Percentiles rank a stretch among this genome's conserved stretches.
Conservation (phyloP, 1,140 invertebrate species). For the Lepidostoma basale region DNA sequence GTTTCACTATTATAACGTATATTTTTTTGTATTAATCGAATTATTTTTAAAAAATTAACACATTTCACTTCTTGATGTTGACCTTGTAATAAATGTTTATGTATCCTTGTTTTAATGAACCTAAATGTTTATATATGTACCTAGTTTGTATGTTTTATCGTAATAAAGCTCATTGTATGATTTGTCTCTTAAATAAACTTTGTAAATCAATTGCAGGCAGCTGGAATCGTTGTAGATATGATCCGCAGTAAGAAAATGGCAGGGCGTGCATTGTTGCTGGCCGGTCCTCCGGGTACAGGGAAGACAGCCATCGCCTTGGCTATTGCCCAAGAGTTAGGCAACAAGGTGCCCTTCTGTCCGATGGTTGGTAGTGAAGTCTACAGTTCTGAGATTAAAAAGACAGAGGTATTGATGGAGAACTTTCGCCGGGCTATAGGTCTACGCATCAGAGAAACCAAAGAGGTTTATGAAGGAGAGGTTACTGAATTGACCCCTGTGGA, state of each 20-base stretch:
- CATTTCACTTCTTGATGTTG: no score
- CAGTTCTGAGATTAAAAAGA: slow-evolving; percentile 99
- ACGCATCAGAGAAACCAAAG: slow-evolving; percentile 95
- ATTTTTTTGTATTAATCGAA: no score
- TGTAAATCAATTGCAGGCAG: slow-evolving; percentile 77
- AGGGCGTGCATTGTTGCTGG: slow-evolving; percentile 91
- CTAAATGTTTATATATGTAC: no score
- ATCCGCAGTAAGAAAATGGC: slow-evolving; percentile 98
- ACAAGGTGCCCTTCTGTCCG: slow-evolving; percentile 97
- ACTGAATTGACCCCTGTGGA: slow-evolving; percentile 97
- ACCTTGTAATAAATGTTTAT: no score
- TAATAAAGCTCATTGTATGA: background rate
- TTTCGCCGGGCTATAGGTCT: slow-evolving; percentile 96
- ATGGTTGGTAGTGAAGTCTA: slow-evolving; percentile 99
- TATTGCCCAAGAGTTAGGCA: slow-evolving; percentile 97
- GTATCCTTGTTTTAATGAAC: no score
- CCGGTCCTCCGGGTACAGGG: slow-evolving; percentile 97
- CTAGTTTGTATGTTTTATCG: no score
- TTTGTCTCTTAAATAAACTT: background rate
- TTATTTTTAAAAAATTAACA: no score
- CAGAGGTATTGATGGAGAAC: slow-evolving; percentile 99
- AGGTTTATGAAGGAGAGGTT: slow-evolving; percentile 99
- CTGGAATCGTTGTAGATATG: slow-evolving; percentile 96
- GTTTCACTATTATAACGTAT: no score
- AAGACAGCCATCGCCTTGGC: slow-evolving; percentile 98